Percentiles rank a stretch among this genome's conserved stretches.
These are phyloP conservation scores for Lepus timidus DNA, from an alignment of 2,113 vertebrate species.

Conservation along the genomic window DNA sequence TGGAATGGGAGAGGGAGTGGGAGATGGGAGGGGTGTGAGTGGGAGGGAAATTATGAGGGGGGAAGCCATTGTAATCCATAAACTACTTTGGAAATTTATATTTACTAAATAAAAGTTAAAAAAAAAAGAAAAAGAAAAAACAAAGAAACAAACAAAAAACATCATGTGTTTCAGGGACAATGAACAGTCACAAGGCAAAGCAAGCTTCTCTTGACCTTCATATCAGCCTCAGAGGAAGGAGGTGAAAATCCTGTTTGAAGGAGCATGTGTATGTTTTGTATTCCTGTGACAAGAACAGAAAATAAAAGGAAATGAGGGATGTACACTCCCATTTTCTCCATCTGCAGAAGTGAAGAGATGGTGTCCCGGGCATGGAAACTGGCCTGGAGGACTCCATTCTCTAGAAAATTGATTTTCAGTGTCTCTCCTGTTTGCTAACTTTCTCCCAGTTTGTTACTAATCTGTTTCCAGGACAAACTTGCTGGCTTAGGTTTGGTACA, in stretches of 20 bases:
- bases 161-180: not conserved
- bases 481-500: not conserved
- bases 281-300: not conserved
- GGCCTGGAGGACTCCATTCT: not conserved
- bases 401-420: not conserved
- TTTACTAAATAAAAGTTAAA: no score
- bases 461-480: not conserved
- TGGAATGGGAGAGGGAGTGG: no score
- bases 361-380: fast-evolving
- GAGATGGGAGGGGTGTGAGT: no score
- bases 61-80: no score
- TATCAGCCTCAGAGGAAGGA: not conserved
- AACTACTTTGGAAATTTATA: no score
- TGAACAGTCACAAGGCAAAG: not conserved
- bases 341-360: not conserved
- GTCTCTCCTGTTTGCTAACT: not conserved
- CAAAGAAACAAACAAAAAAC: no score
- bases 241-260: not conserved
- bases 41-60: no score
- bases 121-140: no score
- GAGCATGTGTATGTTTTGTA: not conserved
- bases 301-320: not conserved
- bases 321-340: not conserved
- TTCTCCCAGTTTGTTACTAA: not conserved
- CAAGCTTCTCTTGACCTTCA: not conserved